Percentiles rank a stretch among this genome's conserved stretches.
These are phyloP conservation scores for Sebastiscus albofasciatus DNA, from an alignment of 2,797 vertebrate species.

Conservation along the genomic window DNA sequence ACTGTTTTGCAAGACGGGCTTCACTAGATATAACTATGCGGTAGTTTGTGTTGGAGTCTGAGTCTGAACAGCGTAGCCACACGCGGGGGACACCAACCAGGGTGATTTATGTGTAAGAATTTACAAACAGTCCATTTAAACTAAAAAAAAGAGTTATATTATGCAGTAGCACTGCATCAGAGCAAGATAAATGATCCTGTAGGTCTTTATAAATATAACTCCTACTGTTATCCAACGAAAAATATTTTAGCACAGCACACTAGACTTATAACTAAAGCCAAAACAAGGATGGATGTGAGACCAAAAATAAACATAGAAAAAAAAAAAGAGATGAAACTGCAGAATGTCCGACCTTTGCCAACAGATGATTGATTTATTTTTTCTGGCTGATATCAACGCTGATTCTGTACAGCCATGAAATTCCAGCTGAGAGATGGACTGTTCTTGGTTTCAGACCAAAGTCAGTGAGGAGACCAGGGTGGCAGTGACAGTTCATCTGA, in stretches of 20 bases:
- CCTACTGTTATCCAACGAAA: not conserved
- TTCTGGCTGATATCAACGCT: not conserved
- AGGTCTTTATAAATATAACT: not conserved
- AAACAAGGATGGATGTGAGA: not conserved
- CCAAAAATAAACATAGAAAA: not conserved
- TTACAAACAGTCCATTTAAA: not conserved
- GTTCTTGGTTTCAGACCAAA: conserved; percentile 71
- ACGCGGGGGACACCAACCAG: no score
- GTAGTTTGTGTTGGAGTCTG: no score
- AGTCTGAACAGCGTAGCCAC: no score
- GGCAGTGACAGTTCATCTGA: conserved; percentile 84
- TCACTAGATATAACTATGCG: no score
- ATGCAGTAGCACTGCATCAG: not conserved
- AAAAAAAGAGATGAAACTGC: not conserved
- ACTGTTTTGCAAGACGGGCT: no score
- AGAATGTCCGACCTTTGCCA: not conserved
- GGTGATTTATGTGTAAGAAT: no score
- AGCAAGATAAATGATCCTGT: not conserved
- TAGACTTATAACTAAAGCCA: not conserved
- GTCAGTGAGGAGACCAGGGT: conserved; percentile 91
- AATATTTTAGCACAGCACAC: not conserved
- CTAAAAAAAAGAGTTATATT: not conserved
- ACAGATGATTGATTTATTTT: not conserved
- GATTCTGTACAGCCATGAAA: not conserved
- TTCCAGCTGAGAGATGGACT: not conserved